Evolutionary conservation across 1,140 invertebrate species (phyloP).

Genomic region (Monochamus saltuarius): DNA sequence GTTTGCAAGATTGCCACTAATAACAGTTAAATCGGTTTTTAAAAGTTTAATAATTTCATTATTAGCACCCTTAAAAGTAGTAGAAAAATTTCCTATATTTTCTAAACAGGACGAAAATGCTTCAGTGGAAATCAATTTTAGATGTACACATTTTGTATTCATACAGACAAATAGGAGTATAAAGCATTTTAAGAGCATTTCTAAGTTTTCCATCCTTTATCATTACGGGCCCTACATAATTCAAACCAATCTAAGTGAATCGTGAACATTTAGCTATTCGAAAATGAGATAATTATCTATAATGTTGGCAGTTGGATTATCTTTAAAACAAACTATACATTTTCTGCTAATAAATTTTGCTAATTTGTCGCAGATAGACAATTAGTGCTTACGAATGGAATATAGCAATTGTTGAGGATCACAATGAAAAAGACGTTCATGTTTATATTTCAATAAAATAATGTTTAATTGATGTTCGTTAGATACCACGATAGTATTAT

Average conservation of each 20-base stretch:
- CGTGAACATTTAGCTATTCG: conserved; percentile 37
- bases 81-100: too few relatives aligned
- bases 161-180: conserved; percentile 47
- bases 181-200: conserved; percentile 43
- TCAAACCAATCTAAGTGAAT: conserved; percentile 47
- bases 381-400: conserved; percentile 23
- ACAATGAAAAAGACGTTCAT: conserved; percentile 33
- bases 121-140: conserved; percentile 47
- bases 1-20: neutral
- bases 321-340: conserved; percentile 36
- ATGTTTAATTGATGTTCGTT: neutral
- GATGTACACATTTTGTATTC: conserved; percentile 49
- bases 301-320: too few relatives aligned
- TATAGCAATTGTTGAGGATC: conserved; percentile 30
- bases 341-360: conserved; percentile 31
- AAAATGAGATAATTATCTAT: conserved; percentile 39
- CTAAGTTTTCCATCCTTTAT: conserved; percentile 22
- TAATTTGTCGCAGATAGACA: conserved; percentile 14
- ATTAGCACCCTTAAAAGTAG: conserved; percentile 30
- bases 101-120: conserved; percentile 48
- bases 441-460: conserved; percentile 33
- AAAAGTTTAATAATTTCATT: conserved; percentile 13
- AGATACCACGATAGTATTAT: neutral
- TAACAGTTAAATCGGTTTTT: neutral
- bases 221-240: conserved; percentile 50